Evolutionary conservation across 2,888 invertebrate genomes (phyloP).

Genomic region (Caenorhabditis imperialis): DNA sequence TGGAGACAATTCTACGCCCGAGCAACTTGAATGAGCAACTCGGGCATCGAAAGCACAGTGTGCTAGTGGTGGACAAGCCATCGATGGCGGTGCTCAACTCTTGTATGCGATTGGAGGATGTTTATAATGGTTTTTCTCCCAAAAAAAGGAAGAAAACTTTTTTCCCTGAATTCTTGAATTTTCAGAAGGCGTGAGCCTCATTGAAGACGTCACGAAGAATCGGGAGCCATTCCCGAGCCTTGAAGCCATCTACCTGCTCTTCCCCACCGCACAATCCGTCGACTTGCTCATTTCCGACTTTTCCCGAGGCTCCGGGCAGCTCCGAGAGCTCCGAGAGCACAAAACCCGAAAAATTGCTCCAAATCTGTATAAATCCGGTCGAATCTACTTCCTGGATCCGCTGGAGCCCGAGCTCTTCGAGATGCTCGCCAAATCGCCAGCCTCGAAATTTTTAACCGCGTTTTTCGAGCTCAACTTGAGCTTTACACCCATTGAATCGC

Average conservation of each 20-base stretch:
- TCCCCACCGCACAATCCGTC: conserved; percentile 12
- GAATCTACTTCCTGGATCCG: conserved; percentile 28
- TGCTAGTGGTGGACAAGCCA: conserved; percentile 26
- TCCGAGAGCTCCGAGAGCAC: no score
- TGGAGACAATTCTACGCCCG: conserved; percentile 18
- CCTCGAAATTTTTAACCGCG: conserved; percentile 7
- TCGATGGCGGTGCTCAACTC: conserved; percentile 22
- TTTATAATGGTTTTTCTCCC: conserved; percentile 19
- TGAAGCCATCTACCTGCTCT: conserved; percentile 35
- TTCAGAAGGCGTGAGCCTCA: conserved; percentile 35
- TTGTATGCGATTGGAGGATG: conserved; percentile 27
- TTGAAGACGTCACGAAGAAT: conserved; percentile 26
- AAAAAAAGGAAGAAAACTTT: not conserved
- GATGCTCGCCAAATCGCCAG: conserved; percentile 14
- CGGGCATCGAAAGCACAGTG: conserved; percentile 18
- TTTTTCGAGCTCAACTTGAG: conserved; percentile 31
- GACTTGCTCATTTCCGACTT: conserved; percentile 26
- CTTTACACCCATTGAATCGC: conserved; percentile 21
- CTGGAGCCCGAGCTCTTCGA: conserved; percentile 11
- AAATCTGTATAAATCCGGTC: no score
- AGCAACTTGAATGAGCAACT: conserved; percentile 4
- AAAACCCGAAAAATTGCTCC: no score
- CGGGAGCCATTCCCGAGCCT: conserved; percentile 37
- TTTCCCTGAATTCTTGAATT: no score
- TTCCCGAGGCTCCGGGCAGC: conserved; percentile 11